Evolutionary conservation across 2,113 vertebrate genomes (phyloP).

Genomic region (cat (Felis catus)): F.catus_Fca126_mat1.0 CM031416.1:48913001-48913500

Average conservation of each 20-base stretch:
- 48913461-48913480: constrained; percentile 52
- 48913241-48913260: not conserved
- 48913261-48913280: not conserved
- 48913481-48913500: constrained; percentile 76
- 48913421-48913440: not conserved
- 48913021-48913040: too few relatives aligned
- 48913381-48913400: constrained; percentile 59
- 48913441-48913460: not conserved
- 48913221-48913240: constrained; percentile 9
- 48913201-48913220: not conserved
- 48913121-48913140: not conserved
- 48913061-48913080: too few relatives aligned
- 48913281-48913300: not conserved
- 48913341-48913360: constrained; percentile 47
- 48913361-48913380: constrained; percentile 59
- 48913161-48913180: not conserved
- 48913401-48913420: constrained; percentile 44
- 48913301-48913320: not conserved
- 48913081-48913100: too few relatives aligned
- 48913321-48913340: not conserved
- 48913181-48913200: not conserved
- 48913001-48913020: too few relatives aligned
- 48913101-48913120: not conserved
- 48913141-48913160: not conserved
- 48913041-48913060: too few relatives aligned